Evolutionary conservation across 1,140 invertebrate species (phyloP), one percentile per base, ranked within the genome.

Genomic region (Dreissena rostriformis): DNA sequence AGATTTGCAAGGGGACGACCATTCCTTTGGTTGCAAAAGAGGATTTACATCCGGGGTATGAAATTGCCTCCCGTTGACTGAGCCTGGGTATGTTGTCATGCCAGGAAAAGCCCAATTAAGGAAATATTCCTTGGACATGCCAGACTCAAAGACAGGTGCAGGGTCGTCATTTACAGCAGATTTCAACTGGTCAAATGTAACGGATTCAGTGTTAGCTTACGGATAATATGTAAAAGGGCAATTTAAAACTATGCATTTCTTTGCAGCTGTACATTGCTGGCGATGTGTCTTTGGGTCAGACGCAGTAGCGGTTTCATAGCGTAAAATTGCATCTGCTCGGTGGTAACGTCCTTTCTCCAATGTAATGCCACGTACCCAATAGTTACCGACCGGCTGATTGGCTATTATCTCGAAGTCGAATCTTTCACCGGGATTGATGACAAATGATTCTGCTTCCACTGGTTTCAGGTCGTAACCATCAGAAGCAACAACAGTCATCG

Each of bases 401-500:
- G 97, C 96, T 49, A 96, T 94, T 0, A 98, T 66, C 0, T 98
- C 94, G 88, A 98, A 97, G 90, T 98, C 97, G 91, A 96, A 98
- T 72, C 97, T 93, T 92, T 98, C 97, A 0, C 97, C 97, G 0
- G 92, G 91, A 63, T 87, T 87, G 4, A 92, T 86, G 12, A 91
- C 74, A 63, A 93, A 86, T 0, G 88, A 88, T 10, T 93, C 88
- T 0, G 85, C 90, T 93, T 95, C 94, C 71, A 97, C 93, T 1
- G 97, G 96, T 88, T 96, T 93, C 73, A 98, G 92, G 81, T 97
- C 96, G 87, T 95, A 95, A 29, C 97, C 97, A 93, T 98, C 97
- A 12, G 96, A 96, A 51, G 96, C 96, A 51, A 98, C 96, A 1
- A 97, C 94, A 0, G 94, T 95, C 70, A 98, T 92, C 1, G 95